Evolutionary conservation across 1,140 invertebrate species (phyloP), one percentile per base, ranked within the genome.

Genomic region (Ptiloglossa arizonensis): DNA sequence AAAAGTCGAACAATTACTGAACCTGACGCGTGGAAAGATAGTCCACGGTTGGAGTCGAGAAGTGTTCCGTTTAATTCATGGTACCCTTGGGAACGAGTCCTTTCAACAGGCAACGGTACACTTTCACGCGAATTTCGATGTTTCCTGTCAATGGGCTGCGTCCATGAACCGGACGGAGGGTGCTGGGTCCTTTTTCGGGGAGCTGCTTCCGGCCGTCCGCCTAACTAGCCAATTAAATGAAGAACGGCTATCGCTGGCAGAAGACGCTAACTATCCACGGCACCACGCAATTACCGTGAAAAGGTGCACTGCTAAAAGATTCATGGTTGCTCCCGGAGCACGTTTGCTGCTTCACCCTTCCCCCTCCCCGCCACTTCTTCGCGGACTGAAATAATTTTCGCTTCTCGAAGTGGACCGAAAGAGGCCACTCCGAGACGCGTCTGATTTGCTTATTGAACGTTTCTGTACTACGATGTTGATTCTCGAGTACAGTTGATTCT

Each of bases 231-330:
- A 85, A 85, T 85, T 85, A 85, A 81, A 84, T 41, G 73, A 68
- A 63, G 75, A 79, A 62, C 64, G 56, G 50, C 35, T 57, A 70
- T 78, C 72, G 82, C 76, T 76, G 50, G 38, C 56, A 82, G 71
- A 85, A 68, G 77, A 82, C 79, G 75, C 74, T 81, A 86, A 86
- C 76, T 85, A 82, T 66, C 85, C 74, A 70, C 75, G 52, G 70
- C 72, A 81, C 67, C 82, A 71, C 69, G 83, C 79, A 85, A 85
- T 85, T 85, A 85, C 83, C 69, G 64, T 68, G 82, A 84, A 85
- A 84, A 81, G 66, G 74, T 72, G 70, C 60, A 67, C 57, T 50
- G 85, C 62, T 87, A 87, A 87, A 87, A 87, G 86, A 87, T 87
- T 87, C 85, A 87, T 86, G 80, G 82, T 68, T 59, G 62, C 80